Base-by-base conservation (phyloP, 2,888 invertebrate species). In the Slavum lentiscoides region DNA sequence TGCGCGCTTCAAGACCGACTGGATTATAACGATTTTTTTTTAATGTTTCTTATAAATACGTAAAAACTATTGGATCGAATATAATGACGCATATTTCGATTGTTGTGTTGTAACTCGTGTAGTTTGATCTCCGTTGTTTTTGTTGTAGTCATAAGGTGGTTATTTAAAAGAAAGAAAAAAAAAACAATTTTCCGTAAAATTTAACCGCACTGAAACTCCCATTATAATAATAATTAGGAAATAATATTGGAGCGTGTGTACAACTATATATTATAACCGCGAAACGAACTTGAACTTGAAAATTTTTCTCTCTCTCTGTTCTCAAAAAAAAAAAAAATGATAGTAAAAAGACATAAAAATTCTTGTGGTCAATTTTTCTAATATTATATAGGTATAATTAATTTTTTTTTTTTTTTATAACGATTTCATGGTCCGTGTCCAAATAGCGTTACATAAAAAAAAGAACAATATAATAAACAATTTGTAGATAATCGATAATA, bases 321-420 rank as follows among this genome's bases (percentile, higher is more conserved):
- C 11, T 73, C 23, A 30, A 43, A 37, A 43, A 43, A 11, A 39
- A 43, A n/a, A n/a, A n/a, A n/a, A n/a, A n/a, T n/a, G n/a, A 21
- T 55, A 17, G 55, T 19, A 17, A 4, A 21, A 21, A 11, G 11
- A 9, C 6, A 1, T 37, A 37, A 39, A n/a, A 8, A 21, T 72
- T 39, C 21, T n/a, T 59, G 70, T 59, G 70, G 58, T 72, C 5
- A 39, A 59, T 72, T 72, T 58, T 21, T 43, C 30, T 9, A 43
- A 7, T 7, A 6, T 43, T 43, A 43, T 43, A 43, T 43, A 11
- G 43, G 39, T 39, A 39, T 39, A n/a, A n/a, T 8, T 39, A 39
- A 8, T 39, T n/a, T n/a, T n/a, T n/a, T n/a, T n/a, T n/a, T 43
- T 5, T 43, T 11, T 43, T 43, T 67, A 43, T 67, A 43, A 39